phyloP scores from a whole-genome alignment of 2,888 invertebrate species.

The Acrocyrtus sp. region DNA sequence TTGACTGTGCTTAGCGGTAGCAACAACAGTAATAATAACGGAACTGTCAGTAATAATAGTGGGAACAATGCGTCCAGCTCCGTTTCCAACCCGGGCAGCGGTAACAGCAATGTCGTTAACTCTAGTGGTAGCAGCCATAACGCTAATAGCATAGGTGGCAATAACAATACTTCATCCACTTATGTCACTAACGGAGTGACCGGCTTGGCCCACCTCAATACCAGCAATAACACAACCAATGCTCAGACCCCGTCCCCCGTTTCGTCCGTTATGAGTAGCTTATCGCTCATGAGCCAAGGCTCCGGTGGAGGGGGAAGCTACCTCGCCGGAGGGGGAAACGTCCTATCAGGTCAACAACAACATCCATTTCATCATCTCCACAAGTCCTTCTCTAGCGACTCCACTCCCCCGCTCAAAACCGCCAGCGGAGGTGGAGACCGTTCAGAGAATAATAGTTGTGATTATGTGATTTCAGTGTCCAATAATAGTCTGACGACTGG shows the following conservation, averaged over 20 bases:
- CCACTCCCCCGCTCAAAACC: background rate
- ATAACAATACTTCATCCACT: slow-evolving; percentile 44
- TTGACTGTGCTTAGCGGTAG: slow-evolving; percentile 47
- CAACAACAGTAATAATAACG: slow-evolving; percentile 22
- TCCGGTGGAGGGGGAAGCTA: slow-evolving; percentile 32
- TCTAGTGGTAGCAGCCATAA: slow-evolving; percentile 41
- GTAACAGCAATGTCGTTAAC: slow-evolving; percentile 36
- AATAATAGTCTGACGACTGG: slow-evolving; percentile 52
- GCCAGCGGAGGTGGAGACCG: slow-evolving; percentile 10
- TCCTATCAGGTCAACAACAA: slow-evolving; percentile 43
- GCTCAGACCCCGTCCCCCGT: slow-evolving; percentile 50
- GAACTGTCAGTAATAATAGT: slow-evolving; percentile 8
- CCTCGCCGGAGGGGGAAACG: slow-evolving; percentile 30
- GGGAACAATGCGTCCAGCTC: slow-evolving; percentile 26
- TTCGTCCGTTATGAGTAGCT: slow-evolving; percentile 47
- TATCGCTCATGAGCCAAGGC: slow-evolving; percentile 47
- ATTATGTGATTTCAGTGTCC: slow-evolving; percentile 48
- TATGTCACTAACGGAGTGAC: slow-evolving; percentile 33
- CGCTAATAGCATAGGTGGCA: slow-evolving; percentile 10
- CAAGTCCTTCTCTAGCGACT: background rate
- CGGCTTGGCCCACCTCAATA: slow-evolving; percentile 38
- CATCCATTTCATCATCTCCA: background rate
- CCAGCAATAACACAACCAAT: slow-evolving; percentile 44
- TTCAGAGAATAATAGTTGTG: slow-evolving; percentile 31
- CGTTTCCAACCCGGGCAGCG: slow-evolving; percentile 35